Conservation (phyloP, 2,113 vertebrate genomes). For the Melanostigma gelatinosum region DNA sequence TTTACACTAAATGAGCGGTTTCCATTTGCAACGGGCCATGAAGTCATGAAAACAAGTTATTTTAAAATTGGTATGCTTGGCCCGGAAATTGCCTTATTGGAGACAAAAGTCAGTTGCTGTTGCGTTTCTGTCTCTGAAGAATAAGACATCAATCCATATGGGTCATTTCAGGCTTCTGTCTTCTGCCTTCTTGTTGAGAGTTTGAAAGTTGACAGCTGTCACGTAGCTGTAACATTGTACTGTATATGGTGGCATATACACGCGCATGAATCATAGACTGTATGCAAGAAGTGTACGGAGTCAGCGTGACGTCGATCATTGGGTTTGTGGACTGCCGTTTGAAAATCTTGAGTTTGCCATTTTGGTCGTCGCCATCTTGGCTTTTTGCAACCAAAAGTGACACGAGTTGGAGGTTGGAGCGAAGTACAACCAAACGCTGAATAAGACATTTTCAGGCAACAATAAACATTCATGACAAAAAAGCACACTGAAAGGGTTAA, state of each 20-base stretch:
- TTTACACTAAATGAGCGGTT: slow-evolving; percentile 69
- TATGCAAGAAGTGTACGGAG: background rate
- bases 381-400: background rate
- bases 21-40: slow-evolving; percentile 71
- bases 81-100: slow-evolving; percentile 55
- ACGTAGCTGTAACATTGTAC: background rate
- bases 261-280: background rate
- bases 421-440: background rate
- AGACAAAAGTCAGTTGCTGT: slow-evolving; percentile 37
- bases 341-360: background rate
- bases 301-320: background rate
- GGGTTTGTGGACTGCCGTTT: background rate
- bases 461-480: background rate
- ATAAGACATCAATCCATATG: background rate
- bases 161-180: slow-evolving; percentile 18
- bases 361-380: background rate
- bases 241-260: background rate
- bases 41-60: slow-evolving; percentile 76
- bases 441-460: background rate
- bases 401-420: background rate
- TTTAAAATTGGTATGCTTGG: slow-evolving; percentile 66
- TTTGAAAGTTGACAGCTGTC: slow-evolving; percentile 26
- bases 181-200: background rate
- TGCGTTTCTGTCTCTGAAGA: slow-evolving; percentile 32
- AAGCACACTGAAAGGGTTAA: background rate